Percentiles rank a stretch among this genome's conserved stretches.
These are phyloP conservation scores for Acinonyx jubatus DNA, from an alignment of 2,113 vertebrate genomes.

Conservation along the genomic window DNA sequence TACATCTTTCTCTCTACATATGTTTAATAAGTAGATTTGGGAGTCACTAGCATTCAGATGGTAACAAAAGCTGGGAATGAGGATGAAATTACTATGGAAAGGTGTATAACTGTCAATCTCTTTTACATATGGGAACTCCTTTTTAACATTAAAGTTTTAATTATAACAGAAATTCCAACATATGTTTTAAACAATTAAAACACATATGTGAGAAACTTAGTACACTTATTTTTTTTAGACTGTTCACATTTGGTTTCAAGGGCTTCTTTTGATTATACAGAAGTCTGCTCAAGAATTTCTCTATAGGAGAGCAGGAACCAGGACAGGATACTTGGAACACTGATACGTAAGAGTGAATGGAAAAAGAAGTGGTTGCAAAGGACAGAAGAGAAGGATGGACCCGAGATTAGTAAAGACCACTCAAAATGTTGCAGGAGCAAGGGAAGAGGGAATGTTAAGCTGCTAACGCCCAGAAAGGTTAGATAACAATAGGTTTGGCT, in stretches of 20 bases:
- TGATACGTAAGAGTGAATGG: not conserved
- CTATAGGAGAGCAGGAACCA: not conserved
- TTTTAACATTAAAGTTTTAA: not conserved
- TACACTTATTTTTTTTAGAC: not conserved
- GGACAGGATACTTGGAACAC: not conserved
- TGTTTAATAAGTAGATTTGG: not conserved
- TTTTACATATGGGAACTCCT: not conserved
- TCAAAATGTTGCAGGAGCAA: not conserved
- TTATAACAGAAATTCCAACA: not conserved
- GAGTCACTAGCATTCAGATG: not conserved
- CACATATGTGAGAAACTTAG: not conserved
- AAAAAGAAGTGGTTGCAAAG: not conserved
- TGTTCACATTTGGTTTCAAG: not conserved
- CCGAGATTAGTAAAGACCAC: not conserved
- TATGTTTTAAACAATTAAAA: not conserved
- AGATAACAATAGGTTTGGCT: not conserved
- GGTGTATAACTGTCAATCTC: not conserved
- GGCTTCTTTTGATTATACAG: not conserved
- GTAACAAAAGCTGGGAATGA: not conserved
- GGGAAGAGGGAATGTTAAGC: not conserved
- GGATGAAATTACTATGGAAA: not conserved
- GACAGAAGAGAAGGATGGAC: not conserved
- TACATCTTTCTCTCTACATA: not conserved
- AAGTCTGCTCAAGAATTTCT: not conserved
- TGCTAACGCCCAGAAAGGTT: not conserved